Conservation (phyloP, 1,140 invertebrate species). For the Drosophila pseudoobscura region DNA sequence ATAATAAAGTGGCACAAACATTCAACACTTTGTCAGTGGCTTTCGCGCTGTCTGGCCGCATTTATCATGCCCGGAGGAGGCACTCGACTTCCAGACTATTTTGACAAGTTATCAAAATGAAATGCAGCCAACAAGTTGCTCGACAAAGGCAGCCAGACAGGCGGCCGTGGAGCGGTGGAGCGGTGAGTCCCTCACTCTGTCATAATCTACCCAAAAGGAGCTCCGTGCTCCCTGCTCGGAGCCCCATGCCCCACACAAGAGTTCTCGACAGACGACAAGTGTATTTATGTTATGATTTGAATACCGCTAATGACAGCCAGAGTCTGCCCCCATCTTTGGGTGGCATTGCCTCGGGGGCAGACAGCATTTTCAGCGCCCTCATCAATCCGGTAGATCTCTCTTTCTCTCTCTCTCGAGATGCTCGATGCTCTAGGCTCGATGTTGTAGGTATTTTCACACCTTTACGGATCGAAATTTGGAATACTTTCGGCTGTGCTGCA, state of each 20-base stretch:
- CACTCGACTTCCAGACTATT: constrained; percentile 69
- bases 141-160: constrained; percentile 18
- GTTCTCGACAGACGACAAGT: constrained; percentile 77
- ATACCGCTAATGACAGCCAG: constrained; percentile 79
- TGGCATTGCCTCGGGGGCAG: constrained; percentile 34
- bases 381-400: constrained; percentile 40
- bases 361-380: constrained; percentile 44
- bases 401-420: too few relatives aligned
- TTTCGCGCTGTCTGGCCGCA: constrained; percentile 69
- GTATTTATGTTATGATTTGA: constrained; percentile 83
- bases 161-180: neutral
- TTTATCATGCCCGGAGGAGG: constrained; percentile 61
- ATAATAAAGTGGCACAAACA: constrained; percentile 76
- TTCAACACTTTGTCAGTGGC: constrained; percentile 80
- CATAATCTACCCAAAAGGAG: constrained; percentile 53
- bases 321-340: constrained; percentile 40
- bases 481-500: constrained; percentile 22
- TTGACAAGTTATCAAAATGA: constrained; percentile 82
- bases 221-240: too few relatives aligned
- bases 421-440: constrained; percentile 10
- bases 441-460: constrained; percentile 80
- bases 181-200: constrained; percentile 36
- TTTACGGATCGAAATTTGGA: constrained; percentile 54
- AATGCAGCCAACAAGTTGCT: constrained; percentile 40
- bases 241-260: neutral